These are phyloP conservation scores for Aspidapion aeneum DNA, from an alignment of 2,888 invertebrate species.

Conservation along the genomic window DNA sequence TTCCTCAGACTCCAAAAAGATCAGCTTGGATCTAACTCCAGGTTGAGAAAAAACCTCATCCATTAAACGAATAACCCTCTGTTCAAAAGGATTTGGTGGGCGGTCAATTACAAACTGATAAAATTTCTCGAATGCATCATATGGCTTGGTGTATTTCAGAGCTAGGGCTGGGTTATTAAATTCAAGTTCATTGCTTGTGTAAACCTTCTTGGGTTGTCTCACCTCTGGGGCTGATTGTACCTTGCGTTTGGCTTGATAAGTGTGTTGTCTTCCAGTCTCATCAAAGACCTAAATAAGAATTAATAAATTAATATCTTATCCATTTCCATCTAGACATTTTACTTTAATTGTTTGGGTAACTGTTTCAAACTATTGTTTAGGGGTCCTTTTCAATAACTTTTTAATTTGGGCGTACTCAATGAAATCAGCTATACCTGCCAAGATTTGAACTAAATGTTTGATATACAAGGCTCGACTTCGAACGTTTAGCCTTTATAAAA, in stretches of 20 bases:
- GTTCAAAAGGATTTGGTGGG: conserved; percentile 10
- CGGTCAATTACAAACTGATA: not conserved
- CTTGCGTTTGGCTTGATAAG: not conserved
- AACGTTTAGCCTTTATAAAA: too few relatives aligned
- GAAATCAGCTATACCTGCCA: too few relatives aligned
- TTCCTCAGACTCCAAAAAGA: conserved; percentile 19
- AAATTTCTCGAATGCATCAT: not conserved
- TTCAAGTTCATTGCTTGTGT: not conserved
- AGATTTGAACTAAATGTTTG: too few relatives aligned
- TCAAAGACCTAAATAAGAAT: not conserved
- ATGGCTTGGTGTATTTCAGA: not conserved
- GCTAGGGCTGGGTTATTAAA: not conserved
- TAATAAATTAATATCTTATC: too few relatives aligned
- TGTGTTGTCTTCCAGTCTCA: not conserved
- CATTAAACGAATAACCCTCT: conserved; percentile 16
- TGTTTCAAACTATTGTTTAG: too few relatives aligned
- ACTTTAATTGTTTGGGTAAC: too few relatives aligned
- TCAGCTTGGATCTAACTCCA: conserved; percentile 21
- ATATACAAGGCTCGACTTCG: too few relatives aligned
- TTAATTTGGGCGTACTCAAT: too few relatives aligned
- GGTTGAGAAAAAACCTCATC: conserved; percentile 16
- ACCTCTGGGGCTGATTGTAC: not conserved
- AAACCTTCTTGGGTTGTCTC: not conserved
- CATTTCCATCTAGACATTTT: too few relatives aligned
- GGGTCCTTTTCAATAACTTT: too few relatives aligned